Conservation (phyloP, 2,113 vertebrate species). For the Acanthisitta chloris region DNA sequence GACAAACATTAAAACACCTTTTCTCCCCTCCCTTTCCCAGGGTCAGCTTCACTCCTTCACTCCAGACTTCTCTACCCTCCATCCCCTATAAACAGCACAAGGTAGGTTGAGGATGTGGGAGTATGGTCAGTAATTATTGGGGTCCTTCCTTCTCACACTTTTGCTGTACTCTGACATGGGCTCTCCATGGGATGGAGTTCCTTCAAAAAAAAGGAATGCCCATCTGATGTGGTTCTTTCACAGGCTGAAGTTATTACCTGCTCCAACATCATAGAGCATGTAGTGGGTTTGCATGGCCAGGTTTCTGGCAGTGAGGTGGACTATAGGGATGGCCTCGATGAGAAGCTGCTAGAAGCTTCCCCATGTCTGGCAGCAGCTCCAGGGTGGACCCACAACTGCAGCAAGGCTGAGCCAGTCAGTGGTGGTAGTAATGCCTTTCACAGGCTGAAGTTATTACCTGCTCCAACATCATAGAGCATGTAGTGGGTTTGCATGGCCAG, state of each 20-base stretch:
- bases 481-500: too few relatives aligned
- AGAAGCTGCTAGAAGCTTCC: too few relatives aligned
- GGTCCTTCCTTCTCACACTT: background rate
- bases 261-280: background rate
- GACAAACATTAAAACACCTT: background rate
- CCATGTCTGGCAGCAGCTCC: too few relatives aligned
- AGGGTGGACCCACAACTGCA: too few relatives aligned
- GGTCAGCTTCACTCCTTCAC: background rate
- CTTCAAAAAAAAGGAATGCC: background rate
- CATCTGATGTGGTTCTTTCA: background rate
- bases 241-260: background rate
- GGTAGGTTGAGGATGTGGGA: fast-evolving
- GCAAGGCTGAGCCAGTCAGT: too few relatives aligned
- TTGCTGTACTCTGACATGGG: fast-evolving
- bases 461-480: background rate
- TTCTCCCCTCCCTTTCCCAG: fast-evolving
- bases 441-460: background rate
- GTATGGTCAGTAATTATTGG: background rate
- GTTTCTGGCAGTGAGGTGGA: too few relatives aligned
- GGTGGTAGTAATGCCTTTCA: too few relatives aligned
- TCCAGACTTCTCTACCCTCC: background rate
- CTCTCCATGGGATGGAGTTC: background rate
- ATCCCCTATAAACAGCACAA: fast-evolving
- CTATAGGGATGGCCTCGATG: too few relatives aligned
- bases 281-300: too few relatives aligned